Evolutionary conservation across 2,113 vertebrate species (phyloP).

Genomic region (Lagenorhynchus albirostris): DNA sequence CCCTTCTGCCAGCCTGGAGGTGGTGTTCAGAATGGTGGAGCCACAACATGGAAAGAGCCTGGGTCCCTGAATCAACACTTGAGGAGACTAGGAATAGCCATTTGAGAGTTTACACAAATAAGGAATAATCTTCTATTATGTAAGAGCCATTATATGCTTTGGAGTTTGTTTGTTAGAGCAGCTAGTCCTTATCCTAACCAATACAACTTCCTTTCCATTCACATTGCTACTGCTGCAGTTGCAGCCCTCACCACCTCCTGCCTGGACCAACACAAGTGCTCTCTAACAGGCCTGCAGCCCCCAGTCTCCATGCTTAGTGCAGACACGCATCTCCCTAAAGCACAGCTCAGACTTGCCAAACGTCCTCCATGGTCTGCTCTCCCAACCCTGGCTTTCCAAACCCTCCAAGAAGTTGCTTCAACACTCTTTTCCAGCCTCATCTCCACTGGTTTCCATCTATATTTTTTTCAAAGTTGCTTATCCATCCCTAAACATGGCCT

Average conservation of each 20-base stretch:
- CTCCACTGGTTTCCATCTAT: neutral
- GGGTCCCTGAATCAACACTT: neutral
- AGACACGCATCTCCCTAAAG: neutral
- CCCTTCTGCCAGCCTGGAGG: no score
- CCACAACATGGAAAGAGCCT: neutral
- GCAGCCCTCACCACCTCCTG: neutral
- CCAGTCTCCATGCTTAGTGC: neutral
- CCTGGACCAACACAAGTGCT: neutral
- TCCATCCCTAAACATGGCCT: neutral
- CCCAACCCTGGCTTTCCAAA: neutral
- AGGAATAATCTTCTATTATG: neutral
- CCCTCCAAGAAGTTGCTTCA: neutral
- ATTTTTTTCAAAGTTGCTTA: neutral
- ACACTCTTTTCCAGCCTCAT: neutral
- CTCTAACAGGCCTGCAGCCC: neutral
- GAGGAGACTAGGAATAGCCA: neutral
- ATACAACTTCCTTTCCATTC: neutral
- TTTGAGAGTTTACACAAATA: neutral
- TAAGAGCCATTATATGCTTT: neutral
- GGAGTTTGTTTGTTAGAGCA: neutral
- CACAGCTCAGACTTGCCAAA: neutral
- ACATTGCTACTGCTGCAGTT: neutral
- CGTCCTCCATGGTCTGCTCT: neutral
- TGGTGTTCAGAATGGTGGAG: neutral
- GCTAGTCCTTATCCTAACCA: neutral